Evolutionary conservation across 2,113 vertebrate species (phyloP).

Genomic region (Noturus placidus): DNA sequence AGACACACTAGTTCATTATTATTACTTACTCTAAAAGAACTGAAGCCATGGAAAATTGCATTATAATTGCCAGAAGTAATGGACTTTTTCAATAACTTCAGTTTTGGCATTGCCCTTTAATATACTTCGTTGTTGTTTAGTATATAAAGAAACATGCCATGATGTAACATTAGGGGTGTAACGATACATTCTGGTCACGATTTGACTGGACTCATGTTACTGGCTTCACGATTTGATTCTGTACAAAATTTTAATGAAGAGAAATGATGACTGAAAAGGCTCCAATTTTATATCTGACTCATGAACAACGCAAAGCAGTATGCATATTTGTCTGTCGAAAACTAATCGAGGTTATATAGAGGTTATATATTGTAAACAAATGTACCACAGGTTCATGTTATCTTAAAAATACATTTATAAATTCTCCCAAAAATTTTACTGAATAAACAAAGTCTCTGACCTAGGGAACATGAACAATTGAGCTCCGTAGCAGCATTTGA

Average conservation of each 20-base stretch:
- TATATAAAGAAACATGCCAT: background rate
- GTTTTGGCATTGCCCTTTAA: background rate
- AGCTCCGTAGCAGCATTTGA: background rate
- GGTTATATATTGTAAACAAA: background rate
- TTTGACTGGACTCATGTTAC: background rate
- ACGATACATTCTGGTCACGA: background rate
- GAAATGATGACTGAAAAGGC: background rate
- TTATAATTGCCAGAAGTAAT: background rate
- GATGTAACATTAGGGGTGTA: background rate
- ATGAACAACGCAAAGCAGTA: background rate
- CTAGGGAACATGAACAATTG: background rate
- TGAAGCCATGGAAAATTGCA: background rate
- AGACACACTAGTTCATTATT: background rate
- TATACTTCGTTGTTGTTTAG: background rate
- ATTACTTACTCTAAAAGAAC: background rate
- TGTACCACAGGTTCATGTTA: background rate
- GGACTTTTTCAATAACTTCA: background rate
- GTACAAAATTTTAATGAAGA: background rate
- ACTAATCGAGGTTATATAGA: background rate
- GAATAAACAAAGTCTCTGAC: background rate
- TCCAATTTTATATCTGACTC: background rate
- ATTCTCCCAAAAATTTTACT: background rate
- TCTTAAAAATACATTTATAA: background rate
- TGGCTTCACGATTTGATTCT: background rate
- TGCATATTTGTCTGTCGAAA: background rate